phyloP scores from a whole-genome alignment of 1,140 invertebrate species.

The Monochamus saltuarius region DNA sequence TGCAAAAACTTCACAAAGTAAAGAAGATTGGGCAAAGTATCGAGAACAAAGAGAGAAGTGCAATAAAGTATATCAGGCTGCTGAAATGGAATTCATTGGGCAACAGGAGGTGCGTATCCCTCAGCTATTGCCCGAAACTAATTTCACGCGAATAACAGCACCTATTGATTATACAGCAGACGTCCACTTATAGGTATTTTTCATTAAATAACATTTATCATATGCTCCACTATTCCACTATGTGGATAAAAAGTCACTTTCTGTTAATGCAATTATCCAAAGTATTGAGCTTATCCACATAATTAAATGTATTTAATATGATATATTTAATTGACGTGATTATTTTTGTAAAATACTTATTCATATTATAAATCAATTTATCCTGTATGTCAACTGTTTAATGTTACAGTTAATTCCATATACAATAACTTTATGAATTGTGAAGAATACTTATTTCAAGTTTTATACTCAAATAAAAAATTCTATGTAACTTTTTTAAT shows the following conservation, averaged over 20 bases:
- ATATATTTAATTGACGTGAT: no score
- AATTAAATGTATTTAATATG: no score
- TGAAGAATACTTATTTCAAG: no score
- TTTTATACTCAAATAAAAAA: no score
- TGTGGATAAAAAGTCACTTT: neutral
- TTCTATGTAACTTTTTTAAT: no score
- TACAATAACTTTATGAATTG: no score
- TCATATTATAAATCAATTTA: no score
- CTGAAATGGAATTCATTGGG: conserved; percentile 49
- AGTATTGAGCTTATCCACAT: neutral
- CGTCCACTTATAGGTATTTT: conserved; percentile 51
- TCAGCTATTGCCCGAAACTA: conserved; percentile 48
- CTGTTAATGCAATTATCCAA: conserved; percentile 14
- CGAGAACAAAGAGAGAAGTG: conserved; percentile 49
- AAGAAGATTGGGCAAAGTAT: conserved; percentile 48
- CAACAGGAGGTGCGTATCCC: conserved; percentile 53
- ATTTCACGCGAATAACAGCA: conserved; percentile 46
- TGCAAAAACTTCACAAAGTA: conserved; percentile 44
- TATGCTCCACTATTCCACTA: conserved; percentile 21
- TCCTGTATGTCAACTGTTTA: no score
- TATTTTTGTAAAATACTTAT: no score
- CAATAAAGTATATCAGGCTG: conserved; percentile 45
- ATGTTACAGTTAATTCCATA: no score
- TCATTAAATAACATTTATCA: conserved; percentile 29
- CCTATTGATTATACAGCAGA: conserved; percentile 52